phyloP scores from a whole-genome alignment of 2,113 vertebrate species.

The Halcyon malimbica region DNA sequence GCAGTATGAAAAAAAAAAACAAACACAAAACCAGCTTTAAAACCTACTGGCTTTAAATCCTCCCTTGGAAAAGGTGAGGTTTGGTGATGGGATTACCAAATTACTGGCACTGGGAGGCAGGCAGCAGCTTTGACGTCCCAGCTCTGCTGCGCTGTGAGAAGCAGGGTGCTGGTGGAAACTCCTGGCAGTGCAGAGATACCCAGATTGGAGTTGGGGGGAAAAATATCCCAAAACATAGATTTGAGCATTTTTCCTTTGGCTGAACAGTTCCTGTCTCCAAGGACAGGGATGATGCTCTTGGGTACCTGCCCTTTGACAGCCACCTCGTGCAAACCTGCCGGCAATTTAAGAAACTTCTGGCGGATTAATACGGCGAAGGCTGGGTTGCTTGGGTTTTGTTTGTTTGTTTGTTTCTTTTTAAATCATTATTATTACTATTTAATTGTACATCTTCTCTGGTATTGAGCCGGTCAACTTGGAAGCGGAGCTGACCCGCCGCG shows the following conservation, averaged over 20 bases:
- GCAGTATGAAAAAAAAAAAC: background rate
- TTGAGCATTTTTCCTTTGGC: background rate
- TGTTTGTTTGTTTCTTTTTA: too few relatives aligned
- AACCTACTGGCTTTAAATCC: background rate
- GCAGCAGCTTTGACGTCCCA: background rate
- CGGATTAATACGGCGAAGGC: background rate
- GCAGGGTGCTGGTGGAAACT: background rate
- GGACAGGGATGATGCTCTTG: background rate
- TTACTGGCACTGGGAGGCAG: background rate
- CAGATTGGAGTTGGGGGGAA: too few relatives aligned
- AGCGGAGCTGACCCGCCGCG: background rate
- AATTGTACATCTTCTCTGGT: slow-evolving; percentile 36
- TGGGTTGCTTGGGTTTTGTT: background rate
- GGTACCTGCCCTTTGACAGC: background rate
- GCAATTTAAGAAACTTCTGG: background rate
- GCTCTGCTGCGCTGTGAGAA: background rate
- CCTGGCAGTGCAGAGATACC: background rate
- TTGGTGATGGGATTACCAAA: background rate
- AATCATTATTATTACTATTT: slow-evolving; percentile 10
- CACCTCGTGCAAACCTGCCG: background rate
- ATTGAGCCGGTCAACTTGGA: background rate
- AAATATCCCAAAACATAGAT: accelerated
- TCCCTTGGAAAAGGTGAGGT: background rate
- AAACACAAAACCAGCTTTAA: background rate
- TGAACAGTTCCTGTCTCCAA: background rate